These are phyloP conservation scores for Oceanites oceanicus DNA, from an alignment of 2,113 vertebrate genomes.

Conservation along the genomic window DNA sequence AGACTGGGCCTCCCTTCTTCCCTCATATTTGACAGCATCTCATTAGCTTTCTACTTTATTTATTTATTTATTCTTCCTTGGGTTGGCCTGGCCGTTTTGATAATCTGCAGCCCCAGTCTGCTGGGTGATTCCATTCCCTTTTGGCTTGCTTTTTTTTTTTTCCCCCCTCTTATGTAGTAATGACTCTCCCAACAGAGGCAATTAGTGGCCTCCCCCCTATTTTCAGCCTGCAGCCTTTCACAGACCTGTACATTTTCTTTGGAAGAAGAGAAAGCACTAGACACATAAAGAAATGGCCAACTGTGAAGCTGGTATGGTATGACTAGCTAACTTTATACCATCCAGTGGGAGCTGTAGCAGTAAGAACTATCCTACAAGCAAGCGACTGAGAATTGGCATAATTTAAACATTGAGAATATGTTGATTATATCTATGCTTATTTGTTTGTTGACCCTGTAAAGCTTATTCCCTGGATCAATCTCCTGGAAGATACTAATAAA, in stretches of 20 bases:
- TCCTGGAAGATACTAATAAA: background rate
- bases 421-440: background rate
- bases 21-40: background rate
- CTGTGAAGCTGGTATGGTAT: background rate
- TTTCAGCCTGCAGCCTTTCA: background rate
- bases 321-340: background rate
- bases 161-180: background rate
- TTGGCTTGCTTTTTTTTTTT: background rate
- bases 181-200: background rate
- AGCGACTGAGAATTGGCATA: background rate
- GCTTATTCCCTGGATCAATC: background rate
- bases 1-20: background rate
- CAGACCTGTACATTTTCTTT: background rate
- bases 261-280: background rate
- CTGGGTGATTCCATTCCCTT: background rate
- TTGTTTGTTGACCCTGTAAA: background rate
- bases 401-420: background rate
- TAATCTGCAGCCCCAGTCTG: background rate
- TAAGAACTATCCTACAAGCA: background rate
- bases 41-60: background rate
- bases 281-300: background rate
- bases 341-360: background rate
- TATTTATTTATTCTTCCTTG: background rate
- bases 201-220: background rate
- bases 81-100: background rate